phyloP scores from a whole-genome alignment of 2,797 vertebrate species.

The Botia kubotai region DNA sequence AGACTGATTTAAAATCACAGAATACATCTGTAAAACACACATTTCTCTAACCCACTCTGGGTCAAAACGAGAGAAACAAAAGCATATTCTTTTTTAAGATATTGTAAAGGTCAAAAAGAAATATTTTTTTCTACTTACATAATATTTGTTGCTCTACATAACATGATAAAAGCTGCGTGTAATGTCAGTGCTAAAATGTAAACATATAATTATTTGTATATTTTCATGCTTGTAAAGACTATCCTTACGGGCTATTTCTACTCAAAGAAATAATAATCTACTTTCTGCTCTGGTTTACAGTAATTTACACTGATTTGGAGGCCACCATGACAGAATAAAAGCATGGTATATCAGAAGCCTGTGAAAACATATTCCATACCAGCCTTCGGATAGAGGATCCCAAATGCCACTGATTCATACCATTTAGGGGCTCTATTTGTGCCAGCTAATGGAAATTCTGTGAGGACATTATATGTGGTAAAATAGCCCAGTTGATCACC shows the following conservation, averaged over 20 bases:
- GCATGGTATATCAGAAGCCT: too few relatives aligned
- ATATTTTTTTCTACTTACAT: too few relatives aligned
- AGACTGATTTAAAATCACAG: too few relatives aligned
- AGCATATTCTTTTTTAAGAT: too few relatives aligned
- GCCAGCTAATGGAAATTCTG: neutral
- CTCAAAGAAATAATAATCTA: neutral
- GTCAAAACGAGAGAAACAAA: too few relatives aligned
- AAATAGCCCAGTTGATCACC: slow-evolving; percentile 2
- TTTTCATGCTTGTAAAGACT: too few relatives aligned
- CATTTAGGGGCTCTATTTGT: neutral
- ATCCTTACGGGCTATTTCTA: too few relatives aligned
- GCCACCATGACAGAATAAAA: neutral
- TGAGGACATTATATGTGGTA: slow-evolving; percentile 21
- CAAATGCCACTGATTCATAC: neutral
- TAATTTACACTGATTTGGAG: neutral
- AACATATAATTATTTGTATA: too few relatives aligned
- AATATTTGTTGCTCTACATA: neutral
- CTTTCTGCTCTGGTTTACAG: neutral
- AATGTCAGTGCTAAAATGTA: too few relatives aligned
- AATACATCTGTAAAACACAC: too few relatives aligned
- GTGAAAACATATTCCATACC: neutral
- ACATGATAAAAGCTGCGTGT: neutral
- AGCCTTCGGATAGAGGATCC: neutral
- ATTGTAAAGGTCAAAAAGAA: too few relatives aligned
- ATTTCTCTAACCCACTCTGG: too few relatives aligned